Percentiles rank a stretch among this genome's conserved stretches.
Evolutionary conservation across 2,888 invertebrate genomes (phyloP).

Genomic region (Caprella mutica): DNA sequence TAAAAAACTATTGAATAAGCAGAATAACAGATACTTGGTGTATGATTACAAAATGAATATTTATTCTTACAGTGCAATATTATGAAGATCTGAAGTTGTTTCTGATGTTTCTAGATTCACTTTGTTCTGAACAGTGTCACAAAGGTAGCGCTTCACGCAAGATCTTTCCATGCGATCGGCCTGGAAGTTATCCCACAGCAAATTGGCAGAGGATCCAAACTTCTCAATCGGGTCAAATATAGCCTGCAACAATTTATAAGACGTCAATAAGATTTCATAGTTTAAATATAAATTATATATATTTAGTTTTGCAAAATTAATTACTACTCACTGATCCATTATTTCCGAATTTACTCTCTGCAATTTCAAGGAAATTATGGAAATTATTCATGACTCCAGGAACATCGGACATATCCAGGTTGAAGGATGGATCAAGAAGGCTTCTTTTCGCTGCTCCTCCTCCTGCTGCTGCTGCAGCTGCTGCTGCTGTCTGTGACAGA

Average conservation of each 20-base stretch:
- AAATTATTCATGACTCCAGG: conserved; percentile 25
- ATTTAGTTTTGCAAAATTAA: no score
- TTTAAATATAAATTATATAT: no score
- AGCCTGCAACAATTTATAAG: no score
- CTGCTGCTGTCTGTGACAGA: conserved; percentile 19
- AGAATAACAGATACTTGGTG: no score
- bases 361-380: conserved; percentile 18
- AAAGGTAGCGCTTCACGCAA: conserved; percentile 18
- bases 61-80: conserved; percentile 15
- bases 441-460: conserved; percentile 7
- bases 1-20: no score
- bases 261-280: no score
- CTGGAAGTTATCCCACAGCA: conserved; percentile 23
- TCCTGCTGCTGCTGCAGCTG: neutral
- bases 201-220: conserved; percentile 15
- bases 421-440: conserved; percentile 14
- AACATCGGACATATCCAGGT: conserved; percentile 25
- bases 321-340: conserved; percentile 1
- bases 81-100: conserved; percentile 1
- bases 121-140: conserved; percentile 5
- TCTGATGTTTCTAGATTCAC: neutral
- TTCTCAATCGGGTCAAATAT: conserved; percentile 3
- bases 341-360: conserved; percentile 12
- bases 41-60: neutral
- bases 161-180: conserved; percentile 16